Percentiles rank a stretch among this genome's conserved stretches.
phyloP scores from a whole-genome alignment of 2,113 vertebrate genomes.

The Nothoprocta perdicaria region DNA sequence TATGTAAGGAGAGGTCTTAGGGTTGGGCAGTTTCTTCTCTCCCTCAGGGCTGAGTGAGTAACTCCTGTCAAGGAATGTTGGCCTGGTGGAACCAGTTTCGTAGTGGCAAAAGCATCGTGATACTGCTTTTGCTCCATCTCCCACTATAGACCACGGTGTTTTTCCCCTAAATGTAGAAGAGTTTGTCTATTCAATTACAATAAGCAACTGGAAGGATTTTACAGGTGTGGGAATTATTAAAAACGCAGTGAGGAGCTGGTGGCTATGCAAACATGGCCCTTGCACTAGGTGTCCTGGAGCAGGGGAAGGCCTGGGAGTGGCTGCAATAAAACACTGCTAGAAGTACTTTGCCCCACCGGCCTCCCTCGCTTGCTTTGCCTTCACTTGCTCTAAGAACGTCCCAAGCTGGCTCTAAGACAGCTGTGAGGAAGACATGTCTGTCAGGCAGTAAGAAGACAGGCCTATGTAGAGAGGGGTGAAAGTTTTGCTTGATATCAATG shows the following conservation, averaged over 20 bases:
- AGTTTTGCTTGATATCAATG: neutral
- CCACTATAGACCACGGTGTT: neutral
- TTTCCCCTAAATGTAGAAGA: neutral
- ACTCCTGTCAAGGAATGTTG: slow-evolving; percentile 10
- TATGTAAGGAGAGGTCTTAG: neutral
- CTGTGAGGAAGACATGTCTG: neutral
- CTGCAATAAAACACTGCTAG: slow-evolving; percentile 44
- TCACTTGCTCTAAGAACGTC: neutral
- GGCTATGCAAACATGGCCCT: neutral
- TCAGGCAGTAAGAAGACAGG: neutral
- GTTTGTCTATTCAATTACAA: neutral
- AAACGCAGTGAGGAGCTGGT: neutral
- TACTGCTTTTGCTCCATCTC: neutral
- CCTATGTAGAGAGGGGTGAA: neutral
- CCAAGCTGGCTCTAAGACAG: neutral
- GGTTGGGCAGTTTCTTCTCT: neutral
- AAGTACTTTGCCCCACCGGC: slow-evolving; percentile 19
- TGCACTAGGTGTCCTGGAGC: neutral
- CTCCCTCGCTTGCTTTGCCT: neutral
- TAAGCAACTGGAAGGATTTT: neutral
- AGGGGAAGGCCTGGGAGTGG: slow-evolving; percentile 20
- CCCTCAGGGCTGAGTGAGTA: neutral
- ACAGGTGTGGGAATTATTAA: neutral
- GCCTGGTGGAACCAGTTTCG: slow-evolving; percentile 38
- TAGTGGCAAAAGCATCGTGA: neutral